Conservation (phyloP, 2,797 vertebrate species). For the Apogon hyalosoma region DNA sequence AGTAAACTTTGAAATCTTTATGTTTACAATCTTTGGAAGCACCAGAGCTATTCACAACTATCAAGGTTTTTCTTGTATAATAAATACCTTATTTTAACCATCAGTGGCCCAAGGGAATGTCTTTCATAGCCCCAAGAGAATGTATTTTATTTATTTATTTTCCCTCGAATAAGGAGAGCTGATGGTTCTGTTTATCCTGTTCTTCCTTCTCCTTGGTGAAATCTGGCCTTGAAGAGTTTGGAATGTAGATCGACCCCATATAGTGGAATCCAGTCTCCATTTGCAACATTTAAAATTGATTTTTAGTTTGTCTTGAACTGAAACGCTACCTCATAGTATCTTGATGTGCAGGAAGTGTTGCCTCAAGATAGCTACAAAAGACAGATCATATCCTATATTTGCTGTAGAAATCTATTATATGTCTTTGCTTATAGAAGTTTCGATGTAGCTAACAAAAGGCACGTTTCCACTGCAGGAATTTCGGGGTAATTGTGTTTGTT, state of each 20-base stretch:
- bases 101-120: slow-evolving; percentile 28
- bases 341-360: too few species aligned
- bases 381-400: background rate
- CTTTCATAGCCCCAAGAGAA: slow-evolving; percentile 29
- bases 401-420: background rate
- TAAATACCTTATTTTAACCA: slow-evolving; percentile 44
- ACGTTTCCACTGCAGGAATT: too few species aligned
- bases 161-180: slow-evolving; percentile 1
- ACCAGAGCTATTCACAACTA: slow-evolving; percentile 35
- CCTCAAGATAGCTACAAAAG: background rate
- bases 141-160: slow-evolving; percentile 16
- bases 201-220: slow-evolving; percentile 16
- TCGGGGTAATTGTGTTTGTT: too few species aligned
- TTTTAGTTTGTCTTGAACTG: background rate
- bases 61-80: slow-evolving; percentile 50
- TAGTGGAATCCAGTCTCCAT: slow-evolving; percentile 27
- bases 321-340: too few species aligned
- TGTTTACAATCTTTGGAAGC: slow-evolving; percentile 27
- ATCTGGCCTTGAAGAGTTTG: slow-evolving; percentile 40
- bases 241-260: background rate
- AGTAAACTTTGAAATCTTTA: slow-evolving; percentile 36
- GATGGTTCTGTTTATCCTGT: slow-evolving; percentile 20
- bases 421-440: background rate
- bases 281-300: background rate
- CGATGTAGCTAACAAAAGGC: background rate